phyloP scores from a whole-genome alignment of 2,113 vertebrate species.

The Zosterops hypoxanthus region DNA sequence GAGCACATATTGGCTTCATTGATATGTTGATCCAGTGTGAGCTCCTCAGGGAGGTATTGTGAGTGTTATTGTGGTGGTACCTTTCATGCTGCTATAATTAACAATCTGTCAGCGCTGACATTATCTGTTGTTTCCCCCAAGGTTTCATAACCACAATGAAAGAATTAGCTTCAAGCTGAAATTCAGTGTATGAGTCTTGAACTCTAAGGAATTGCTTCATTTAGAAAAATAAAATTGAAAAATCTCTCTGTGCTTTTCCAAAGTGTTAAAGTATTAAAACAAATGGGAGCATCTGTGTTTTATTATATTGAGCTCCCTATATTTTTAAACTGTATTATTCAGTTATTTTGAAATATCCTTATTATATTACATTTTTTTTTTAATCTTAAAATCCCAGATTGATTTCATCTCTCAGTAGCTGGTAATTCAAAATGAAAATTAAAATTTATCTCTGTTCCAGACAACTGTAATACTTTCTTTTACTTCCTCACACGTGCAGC shows the following conservation, averaged over 20 bases:
- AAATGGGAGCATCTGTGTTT: not conserved
- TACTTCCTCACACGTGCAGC: not conserved
- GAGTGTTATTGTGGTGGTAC: not conserved
- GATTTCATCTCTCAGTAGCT: not conserved
- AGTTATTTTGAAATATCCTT: not conserved
- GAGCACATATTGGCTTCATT: not conserved
- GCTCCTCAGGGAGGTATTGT: not conserved
- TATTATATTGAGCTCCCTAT: not conserved
- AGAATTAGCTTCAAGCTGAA: constrained; percentile 7
- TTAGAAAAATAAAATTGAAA: not conserved
- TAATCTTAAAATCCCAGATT: not conserved
- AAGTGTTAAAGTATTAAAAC: not conserved
- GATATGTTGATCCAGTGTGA: not conserved
- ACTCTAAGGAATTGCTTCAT: not conserved
- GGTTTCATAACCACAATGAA: not conserved
- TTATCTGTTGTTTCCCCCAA: constrained; percentile 33
- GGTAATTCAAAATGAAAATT: not conserved
- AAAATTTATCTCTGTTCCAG: not conserved
- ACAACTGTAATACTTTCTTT: not conserved
- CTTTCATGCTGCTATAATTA: constrained; percentile 22
- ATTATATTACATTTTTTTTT: not conserved
- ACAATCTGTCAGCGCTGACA: constrained; percentile 27
- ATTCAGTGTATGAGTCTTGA: not conserved
- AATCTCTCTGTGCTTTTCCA: not conserved
- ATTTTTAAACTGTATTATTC: not conserved